These are phyloP conservation scores for Cynaeus angustus DNA, from an alignment of 2,888 invertebrate genomes.

Conservation along the genomic window DNA sequence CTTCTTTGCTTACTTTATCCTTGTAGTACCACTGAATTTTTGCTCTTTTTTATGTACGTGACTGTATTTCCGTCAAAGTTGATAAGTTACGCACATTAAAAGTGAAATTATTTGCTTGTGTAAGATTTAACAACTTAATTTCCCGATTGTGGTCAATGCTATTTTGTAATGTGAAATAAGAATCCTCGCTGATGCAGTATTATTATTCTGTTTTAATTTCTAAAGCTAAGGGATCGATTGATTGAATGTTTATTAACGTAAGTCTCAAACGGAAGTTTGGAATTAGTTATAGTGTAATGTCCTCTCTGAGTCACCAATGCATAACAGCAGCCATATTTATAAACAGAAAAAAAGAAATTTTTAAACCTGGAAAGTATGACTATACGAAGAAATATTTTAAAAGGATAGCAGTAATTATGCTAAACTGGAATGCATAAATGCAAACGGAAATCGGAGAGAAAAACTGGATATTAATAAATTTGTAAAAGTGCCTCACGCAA, in stretches of 20 bases:
- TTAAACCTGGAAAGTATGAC: slow-evolving; percentile 5
- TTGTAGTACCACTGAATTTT: background rate
- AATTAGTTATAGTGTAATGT: slow-evolving; percentile 8
- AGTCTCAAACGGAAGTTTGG: slow-evolving; percentile 4
- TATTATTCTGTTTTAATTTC: slow-evolving; percentile 7
- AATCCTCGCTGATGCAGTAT: background rate
- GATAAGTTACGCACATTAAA: slow-evolving; percentile 1
- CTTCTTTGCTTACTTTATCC: background rate
- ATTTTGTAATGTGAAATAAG: background rate
- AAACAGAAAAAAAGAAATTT: background rate
- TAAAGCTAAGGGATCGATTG: background rate
- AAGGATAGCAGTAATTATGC: background rate
- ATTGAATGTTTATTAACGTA: slow-evolving; percentile 10
- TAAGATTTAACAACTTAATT: slow-evolving; percentile 15
- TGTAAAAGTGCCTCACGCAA: too few species aligned
- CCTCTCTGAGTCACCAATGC: slow-evolving; percentile 13
- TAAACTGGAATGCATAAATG: background rate
- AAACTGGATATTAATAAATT: too few species aligned
- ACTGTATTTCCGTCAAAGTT: background rate
- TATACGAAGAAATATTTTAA: slow-evolving; percentile 1
- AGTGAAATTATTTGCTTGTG: slow-evolving; percentile 22
- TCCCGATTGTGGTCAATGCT: slow-evolving; percentile 6
- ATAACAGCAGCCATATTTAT: slow-evolving; percentile 3
- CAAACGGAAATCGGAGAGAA: background rate
- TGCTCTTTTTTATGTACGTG: slow-evolving; percentile 1